Conservation (phyloP, 1,140 invertebrate species). For the Caenorhabditis remanei region DNA sequence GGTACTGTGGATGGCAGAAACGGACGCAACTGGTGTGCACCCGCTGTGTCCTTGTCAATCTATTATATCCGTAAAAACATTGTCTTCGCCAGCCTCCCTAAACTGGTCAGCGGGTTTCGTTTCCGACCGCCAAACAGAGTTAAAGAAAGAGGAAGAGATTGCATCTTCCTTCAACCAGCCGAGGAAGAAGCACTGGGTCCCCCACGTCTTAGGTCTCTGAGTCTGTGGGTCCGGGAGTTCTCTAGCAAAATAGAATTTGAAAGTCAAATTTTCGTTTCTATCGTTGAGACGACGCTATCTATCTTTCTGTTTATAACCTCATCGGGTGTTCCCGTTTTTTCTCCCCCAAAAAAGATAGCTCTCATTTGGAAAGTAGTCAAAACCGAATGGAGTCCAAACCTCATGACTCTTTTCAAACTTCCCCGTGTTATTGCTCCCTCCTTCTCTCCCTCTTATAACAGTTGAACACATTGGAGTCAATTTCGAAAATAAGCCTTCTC, state of each 20-base stretch:
- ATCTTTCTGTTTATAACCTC: slow-evolving; percentile 37
- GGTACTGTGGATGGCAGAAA: slow-evolving; percentile 1
- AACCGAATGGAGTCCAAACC: background rate
- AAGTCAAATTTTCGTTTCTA: slow-evolving; percentile 37
- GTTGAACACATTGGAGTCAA: slow-evolving; percentile 20
- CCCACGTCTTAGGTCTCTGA: background rate
- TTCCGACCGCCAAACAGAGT: slow-evolving; percentile 46
- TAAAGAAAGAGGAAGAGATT: slow-evolving; percentile 40
- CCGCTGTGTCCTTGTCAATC: slow-evolving; percentile 51
- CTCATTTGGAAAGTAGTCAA: background rate
- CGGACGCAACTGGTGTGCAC: background rate
- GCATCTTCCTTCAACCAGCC: background rate
- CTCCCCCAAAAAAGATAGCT: background rate
- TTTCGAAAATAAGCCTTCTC: slow-evolving; percentile 43
- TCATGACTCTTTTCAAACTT: slow-evolving; percentile 4
- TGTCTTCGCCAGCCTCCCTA: background rate
- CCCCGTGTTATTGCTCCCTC: background rate
- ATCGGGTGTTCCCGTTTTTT: background rate
- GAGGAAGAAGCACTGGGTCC: background rate
- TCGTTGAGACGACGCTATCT: slow-evolving; percentile 6
- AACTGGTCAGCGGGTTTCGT: slow-evolving; percentile 27
- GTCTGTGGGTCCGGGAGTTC: background rate
- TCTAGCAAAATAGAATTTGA: slow-evolving; percentile 39
- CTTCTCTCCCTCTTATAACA: background rate
- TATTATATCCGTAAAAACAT: slow-evolving; percentile 53